Conservation (phyloP, 2,113 vertebrate genomes). For the Pogonocichla stellata region DNA sequence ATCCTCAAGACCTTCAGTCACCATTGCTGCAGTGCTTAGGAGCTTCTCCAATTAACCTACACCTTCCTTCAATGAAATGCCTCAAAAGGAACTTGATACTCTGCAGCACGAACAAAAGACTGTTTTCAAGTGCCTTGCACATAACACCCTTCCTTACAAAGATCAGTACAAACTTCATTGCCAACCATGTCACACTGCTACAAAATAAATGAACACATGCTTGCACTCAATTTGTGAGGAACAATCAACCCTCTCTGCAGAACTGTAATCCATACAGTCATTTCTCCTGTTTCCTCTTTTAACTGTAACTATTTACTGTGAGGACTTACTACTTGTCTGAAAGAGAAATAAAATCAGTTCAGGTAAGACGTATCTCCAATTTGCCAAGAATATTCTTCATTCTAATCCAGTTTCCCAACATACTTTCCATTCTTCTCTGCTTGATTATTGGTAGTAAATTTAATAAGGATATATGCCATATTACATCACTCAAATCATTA, state of each 20-base stretch:
- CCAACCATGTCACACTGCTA: background rate
- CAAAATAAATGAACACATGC: background rate
- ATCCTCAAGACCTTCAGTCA: background rate
- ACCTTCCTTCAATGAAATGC: background rate
- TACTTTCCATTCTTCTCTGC: constrained; percentile 37
- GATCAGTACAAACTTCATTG: background rate
- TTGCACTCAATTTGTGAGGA: background rate
- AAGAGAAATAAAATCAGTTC: constrained; percentile 26
- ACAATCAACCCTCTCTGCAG: background rate
- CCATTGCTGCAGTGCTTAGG: background rate
- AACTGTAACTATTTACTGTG: background rate
- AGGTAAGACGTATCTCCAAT: background rate
- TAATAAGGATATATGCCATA: constrained; percentile 39
- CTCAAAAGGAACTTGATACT: background rate
- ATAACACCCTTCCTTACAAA: background rate
- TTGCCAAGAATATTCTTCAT: background rate
- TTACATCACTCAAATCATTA: constrained; percentile 13
- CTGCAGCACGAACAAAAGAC: background rate
- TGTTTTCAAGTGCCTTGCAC: background rate
- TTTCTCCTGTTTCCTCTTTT: background rate
- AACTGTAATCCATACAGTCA: background rate
- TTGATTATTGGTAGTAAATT: constrained; percentile 32
- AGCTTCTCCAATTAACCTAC: background rate
- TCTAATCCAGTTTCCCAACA: constrained; percentile 35
- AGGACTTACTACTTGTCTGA: background rate